Evolutionary conservation across 2,113 vertebrate species (phyloP).

Genomic region (Pollimyrus isidori): DNA sequence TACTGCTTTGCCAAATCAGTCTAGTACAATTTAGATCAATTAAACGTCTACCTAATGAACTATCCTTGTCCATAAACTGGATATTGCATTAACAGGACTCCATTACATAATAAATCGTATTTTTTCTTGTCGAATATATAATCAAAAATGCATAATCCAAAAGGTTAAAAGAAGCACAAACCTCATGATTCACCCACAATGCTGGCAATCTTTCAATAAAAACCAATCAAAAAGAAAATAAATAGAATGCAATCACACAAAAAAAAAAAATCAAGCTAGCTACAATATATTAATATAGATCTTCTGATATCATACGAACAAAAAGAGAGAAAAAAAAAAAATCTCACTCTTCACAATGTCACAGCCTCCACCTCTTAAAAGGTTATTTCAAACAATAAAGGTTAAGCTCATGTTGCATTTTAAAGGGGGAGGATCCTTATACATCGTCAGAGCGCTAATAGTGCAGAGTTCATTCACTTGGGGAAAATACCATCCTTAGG

Average conservation of each 20-base stretch:
- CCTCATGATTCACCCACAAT: slow-evolving; percentile 46
- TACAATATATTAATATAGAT: slow-evolving; percentile 86
- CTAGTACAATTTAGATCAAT: slow-evolving; percentile 24
- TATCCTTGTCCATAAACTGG: slow-evolving; percentile 27
- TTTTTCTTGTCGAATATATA: slow-evolving; percentile 44
- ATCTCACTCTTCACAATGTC: slow-evolving; percentile 46
- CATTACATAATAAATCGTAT: slow-evolving; percentile 35
- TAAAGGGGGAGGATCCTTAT: not conserved
- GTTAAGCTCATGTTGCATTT: slow-evolving; percentile 19
- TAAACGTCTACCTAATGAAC: slow-evolving; percentile 14
- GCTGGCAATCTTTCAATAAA: slow-evolving; percentile 64
- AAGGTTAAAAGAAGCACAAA: slow-evolving; percentile 42
- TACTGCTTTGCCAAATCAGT: not conserved
- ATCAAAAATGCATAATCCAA: slow-evolving; percentile 49
- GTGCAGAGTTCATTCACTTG: slow-evolving; percentile 29
- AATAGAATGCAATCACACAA: slow-evolving; percentile 68
- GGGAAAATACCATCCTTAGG: slow-evolving; percentile 16
- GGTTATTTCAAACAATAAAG: slow-evolving; percentile 38
- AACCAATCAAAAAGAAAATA: slow-evolving; percentile 63
- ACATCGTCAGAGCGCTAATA: not conserved
- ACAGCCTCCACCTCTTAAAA: not conserved
- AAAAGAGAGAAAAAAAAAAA: slow-evolving; percentile 49
- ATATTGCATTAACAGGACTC: slow-evolving; percentile 40
- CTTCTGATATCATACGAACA: slow-evolving; percentile 67
- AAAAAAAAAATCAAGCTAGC: slow-evolving; percentile 65